Evolutionary conservation across 2,113 vertebrate species (phyloP).

Genomic region (Hiodon alosoides): DNA sequence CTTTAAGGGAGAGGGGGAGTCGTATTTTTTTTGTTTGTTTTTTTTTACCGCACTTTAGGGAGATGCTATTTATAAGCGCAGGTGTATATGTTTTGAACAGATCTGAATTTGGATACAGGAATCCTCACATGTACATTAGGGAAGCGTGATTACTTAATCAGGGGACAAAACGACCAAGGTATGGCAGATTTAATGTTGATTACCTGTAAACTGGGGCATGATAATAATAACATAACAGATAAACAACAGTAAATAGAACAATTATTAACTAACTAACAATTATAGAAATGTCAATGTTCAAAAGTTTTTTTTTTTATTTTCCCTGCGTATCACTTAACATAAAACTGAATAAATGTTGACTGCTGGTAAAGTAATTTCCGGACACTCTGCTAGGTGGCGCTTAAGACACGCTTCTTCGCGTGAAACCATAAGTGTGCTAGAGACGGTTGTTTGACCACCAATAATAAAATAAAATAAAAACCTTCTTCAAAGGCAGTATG

Average conservation of each 20-base stretch:
- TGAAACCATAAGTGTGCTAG: too few relatives aligned
- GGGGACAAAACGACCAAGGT: neutral
- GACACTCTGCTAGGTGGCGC: too few relatives aligned
- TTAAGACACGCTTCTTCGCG: too few relatives aligned
- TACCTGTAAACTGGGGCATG: too few relatives aligned
- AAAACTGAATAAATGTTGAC: too few relatives aligned
- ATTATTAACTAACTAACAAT: neutral
- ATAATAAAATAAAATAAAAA: too few relatives aligned
- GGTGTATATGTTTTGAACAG: slow-evolving; percentile 15
- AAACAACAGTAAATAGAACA: neutral
- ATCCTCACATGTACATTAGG: slow-evolving; percentile 11
- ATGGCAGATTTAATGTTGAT: too few relatives aligned
- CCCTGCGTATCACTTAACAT: too few relatives aligned
- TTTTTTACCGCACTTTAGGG: slow-evolving; percentile 7
- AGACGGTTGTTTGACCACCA: too few relatives aligned
- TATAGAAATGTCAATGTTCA: neutral
- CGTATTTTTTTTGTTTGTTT: too few relatives aligned
- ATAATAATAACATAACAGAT: neutral
- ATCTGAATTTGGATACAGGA: slow-evolving; percentile 7
- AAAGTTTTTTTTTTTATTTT: neutral
- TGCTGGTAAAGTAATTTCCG: too few relatives aligned
- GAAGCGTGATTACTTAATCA: slow-evolving; percentile 19
- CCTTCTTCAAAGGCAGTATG: too few relatives aligned
- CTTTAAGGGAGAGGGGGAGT: slow-evolving; percentile 10
- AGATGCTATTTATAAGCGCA: slow-evolving; percentile 3